Conservation (phyloP, 2,113 vertebrate species). For the Ochotona princeps region DNA sequence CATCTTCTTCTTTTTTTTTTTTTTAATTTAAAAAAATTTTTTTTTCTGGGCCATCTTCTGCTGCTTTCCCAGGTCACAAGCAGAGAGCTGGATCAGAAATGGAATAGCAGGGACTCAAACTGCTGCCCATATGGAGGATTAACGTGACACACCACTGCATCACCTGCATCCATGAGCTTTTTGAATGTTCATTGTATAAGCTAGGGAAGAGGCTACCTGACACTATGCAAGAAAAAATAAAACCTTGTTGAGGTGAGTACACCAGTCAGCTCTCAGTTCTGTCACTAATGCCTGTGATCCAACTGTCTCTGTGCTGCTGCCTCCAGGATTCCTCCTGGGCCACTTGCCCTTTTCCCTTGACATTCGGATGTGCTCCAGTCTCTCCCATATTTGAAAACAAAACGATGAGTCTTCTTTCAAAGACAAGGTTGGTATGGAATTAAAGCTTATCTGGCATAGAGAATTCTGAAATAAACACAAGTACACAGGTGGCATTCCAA, state of each 20-base stretch:
- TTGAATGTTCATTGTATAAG: background rate
- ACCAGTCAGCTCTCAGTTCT: background rate
- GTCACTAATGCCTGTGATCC: background rate
- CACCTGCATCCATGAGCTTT: too few relatives aligned
- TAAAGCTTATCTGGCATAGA: background rate
- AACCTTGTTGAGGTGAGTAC: background rate
- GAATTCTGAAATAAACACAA: slow-evolving; percentile 17
- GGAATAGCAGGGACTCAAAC: too few relatives aligned
- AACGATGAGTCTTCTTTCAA: background rate
- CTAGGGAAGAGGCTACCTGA: background rate
- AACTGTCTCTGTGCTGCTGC: background rate
- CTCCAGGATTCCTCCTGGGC: background rate
- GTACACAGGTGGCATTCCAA: background rate
- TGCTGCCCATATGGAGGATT: too few relatives aligned
- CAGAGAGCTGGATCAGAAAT: too few relatives aligned
- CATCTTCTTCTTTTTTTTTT: too few relatives aligned
- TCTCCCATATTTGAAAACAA: background rate
- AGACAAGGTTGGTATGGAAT: background rate
- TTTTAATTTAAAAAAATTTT: too few relatives aligned
- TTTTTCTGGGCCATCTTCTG: too few relatives aligned
- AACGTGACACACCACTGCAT: too few relatives aligned
- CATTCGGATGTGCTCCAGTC: background rate
- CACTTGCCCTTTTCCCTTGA: background rate
- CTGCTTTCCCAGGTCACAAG: too few relatives aligned
- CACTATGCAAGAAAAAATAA: background rate